Base-by-base conservation (phyloP, 2,797 vertebrate genomes). In the Acanthopagrus latus region DNA sequence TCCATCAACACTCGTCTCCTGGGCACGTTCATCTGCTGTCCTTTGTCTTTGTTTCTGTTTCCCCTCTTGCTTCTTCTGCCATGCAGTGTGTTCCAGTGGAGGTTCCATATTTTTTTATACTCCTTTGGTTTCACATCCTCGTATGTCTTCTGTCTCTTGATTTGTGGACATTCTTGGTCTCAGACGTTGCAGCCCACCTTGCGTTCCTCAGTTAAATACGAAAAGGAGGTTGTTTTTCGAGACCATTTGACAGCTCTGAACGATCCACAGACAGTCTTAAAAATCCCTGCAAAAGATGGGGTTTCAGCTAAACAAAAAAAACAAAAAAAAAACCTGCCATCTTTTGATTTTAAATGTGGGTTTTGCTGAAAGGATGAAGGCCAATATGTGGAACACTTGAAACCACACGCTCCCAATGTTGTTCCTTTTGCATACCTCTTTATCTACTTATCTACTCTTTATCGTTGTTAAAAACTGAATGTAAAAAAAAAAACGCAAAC, bases 391-490 rank as follows among this genome's bases (percentile, higher is more conserved):
- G 73, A 84, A 76, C 80, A 84, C 84, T 84, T 85, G 81, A 88
- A 89, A 74, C 77, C 44, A 67, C 78, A 69, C 56, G 57, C 62
- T 58, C 43, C 76, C 78, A 44, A 29, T 65, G 7, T 27, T 33
- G 58, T 74, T 79, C 77, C 72, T 80, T 84, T 84, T 50, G 47
- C 75, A 78, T 84, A 74, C 82, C 81, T 91, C 82, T 81, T 80
- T 69, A 77, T 85, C 78, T 64, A 72, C 71, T 82, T 82, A 84
- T 88, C 82, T 84, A 78, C 80, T 87, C 78, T 89, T 89, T 83
- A 82, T 91, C 70, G 56, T 93, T 83, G 87, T 93, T 90, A 79
- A 88, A 89, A 93, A 92, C 90, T 94, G 95, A 95, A 95, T 95
- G 95, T 95, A 91, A 81, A 88, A 89, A 43, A 50, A 83, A 89